Evolutionary conservation across 1,140 invertebrate species (phyloP).

Genomic region (Drosophila varians): DNA sequence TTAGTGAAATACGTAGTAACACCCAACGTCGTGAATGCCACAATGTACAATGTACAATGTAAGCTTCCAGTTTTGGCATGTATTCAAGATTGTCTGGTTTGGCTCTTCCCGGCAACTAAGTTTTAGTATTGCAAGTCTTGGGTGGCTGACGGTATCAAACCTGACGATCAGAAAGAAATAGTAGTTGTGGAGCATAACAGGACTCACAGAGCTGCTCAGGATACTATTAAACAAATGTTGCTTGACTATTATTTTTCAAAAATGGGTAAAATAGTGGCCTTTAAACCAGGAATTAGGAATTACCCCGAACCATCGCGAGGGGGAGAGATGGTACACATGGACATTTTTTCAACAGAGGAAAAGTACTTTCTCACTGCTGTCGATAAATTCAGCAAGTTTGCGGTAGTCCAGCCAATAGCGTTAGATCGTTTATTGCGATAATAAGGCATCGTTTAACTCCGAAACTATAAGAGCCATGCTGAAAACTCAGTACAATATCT

Average conservation of each 20-base stretch:
- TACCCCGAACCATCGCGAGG: too few species aligned
- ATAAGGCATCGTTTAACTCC: slow-evolving; percentile 1
- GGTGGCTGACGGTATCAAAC: background rate
- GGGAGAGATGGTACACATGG: too few species aligned
- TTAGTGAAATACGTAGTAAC: background rate
- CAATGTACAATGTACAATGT: too few species aligned
- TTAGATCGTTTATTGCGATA: slow-evolving; percentile 2
- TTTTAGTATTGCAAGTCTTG: background rate
- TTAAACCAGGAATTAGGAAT: too few species aligned
- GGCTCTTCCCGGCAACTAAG: background rate
- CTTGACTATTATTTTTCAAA: too few species aligned
- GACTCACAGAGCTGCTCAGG: too few species aligned
- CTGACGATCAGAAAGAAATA: slow-evolving; percentile 1
- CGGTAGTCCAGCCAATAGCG: too few species aligned
- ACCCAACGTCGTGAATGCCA: background rate
- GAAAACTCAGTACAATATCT: slow-evolving; percentile 8
- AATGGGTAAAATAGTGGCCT: too few species aligned
- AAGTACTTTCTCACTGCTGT: too few species aligned
- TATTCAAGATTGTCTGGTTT: background rate
- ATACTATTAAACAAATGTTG: too few species aligned
- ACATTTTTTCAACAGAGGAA: too few species aligned
- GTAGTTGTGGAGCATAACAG: background rate
- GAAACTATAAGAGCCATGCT: slow-evolving; percentile 4
- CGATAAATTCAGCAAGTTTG: too few species aligned
- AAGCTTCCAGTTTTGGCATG: background rate